Evolutionary conservation across 2,797 vertebrate species (phyloP).

Genomic region (Setipinna tenuifilis): DNA sequence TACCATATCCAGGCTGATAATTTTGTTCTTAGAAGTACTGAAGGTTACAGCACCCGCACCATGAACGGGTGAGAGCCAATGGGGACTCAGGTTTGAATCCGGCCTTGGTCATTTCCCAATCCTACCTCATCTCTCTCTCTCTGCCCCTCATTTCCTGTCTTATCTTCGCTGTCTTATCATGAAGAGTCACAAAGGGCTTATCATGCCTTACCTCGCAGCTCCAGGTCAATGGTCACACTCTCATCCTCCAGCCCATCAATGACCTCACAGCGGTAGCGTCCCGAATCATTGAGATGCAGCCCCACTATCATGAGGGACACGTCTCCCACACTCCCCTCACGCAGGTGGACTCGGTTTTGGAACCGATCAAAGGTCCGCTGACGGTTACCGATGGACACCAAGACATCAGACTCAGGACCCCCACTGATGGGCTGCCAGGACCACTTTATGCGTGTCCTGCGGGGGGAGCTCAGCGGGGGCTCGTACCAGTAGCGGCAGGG

Average conservation of each 20-base stretch:
- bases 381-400: constrained; percentile 76
- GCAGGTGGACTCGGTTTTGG: constrained; percentile 75
- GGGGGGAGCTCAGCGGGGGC: constrained; percentile 62
- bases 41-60: no score
- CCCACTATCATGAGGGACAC: constrained; percentile 76
- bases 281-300: constrained; percentile 77
- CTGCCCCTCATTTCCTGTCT: no score
- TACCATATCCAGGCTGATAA: neutral
- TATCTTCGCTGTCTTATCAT: no score
- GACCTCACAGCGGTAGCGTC: constrained; percentile 85
- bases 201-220: constrained; percentile 73
- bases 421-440: constrained; percentile 77
- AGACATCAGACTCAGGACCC: constrained; percentile 76
- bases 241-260: constrained; percentile 87
- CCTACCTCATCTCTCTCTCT: no score
- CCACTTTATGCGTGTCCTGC: constrained; percentile 83
- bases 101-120: no score
- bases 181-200: no score
- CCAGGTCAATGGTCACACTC: constrained; percentile 78
- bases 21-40: no score
- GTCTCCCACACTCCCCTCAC: constrained; percentile 57
- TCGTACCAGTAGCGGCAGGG: constrained; percentile 80
- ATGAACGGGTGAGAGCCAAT: no score
- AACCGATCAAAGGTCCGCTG: constrained; percentile 72
- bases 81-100: no score